Base-by-base conservation (phyloP, 2,113 vertebrate species). In the Xiphophorus hellerii region DNA sequence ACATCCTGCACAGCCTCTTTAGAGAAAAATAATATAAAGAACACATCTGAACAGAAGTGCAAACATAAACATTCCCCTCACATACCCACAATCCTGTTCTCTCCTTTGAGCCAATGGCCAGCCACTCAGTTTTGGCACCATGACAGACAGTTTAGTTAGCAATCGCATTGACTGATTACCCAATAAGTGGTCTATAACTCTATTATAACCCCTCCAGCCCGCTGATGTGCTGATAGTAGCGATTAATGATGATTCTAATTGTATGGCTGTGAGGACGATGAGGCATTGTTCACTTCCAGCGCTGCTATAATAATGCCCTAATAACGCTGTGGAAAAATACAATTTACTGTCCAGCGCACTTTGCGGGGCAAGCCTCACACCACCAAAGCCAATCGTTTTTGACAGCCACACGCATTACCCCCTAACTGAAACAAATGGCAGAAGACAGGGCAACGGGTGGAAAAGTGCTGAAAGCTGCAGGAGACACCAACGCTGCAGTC, bases 171-270 rank as follows among this genome's bases (percentile, higher is more conserved):
- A 92, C 85, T 82, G 82, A 88, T 87, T 66, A 69, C 61, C 83
- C 60, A 37, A 76, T 84, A 90, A 90, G 88, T 78, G 84, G 65
- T 76, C 80, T 60, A 71, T 82, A 87, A 89, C 80, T 87, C 84
- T 73, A 89, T 90, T 89, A 86, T 66, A 39, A 62, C 74, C 73
- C 73, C 76, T 78, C 89, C 71, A 74, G 63, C 71, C 85, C 75
- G 64, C 37, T 74, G 83, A 85, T 85, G 83, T 66, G 79, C 84
- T 37, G 90, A 92, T 88, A 85, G 84, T 44, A 37, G 61, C 82
- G 78, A 89, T 92, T 92, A 92, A 92, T 83, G 81, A 84, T 86
- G 87, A 92, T 89, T 90, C 87, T 92, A 93, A 93, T 92, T 90
- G 88, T 91, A 78, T 29, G 73, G 67, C 77, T 62, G 68, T 63